These are phyloP conservation scores for Grammomys surdaster DNA, from an alignment of 2,113 vertebrate species.

Conservation along the genomic window DNA sequence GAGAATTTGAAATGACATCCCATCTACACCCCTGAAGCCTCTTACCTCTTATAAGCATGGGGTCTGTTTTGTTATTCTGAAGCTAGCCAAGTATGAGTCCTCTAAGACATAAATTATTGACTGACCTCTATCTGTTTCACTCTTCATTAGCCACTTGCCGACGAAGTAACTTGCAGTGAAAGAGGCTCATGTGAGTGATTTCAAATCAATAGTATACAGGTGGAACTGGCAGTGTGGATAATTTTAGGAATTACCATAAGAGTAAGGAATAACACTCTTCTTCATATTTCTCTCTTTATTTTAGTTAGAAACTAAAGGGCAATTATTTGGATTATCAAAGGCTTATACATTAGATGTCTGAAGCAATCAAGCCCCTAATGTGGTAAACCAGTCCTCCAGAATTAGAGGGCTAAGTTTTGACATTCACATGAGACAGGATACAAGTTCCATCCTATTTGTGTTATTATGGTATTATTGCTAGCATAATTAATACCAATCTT, in stretches of 20 bases:
- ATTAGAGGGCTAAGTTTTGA: not conserved
- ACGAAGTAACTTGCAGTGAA: not conserved
- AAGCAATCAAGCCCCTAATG: not conserved
- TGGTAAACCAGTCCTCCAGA: not conserved
- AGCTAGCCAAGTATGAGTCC: not conserved
- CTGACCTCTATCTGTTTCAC: not conserved
- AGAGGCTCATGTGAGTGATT: not conserved
- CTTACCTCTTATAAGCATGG: not conserved
- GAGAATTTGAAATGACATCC: not conserved
- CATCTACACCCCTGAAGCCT: not conserved
- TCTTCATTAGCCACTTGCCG: not conserved
- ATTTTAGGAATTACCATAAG: not conserved
- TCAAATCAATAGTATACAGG: not conserved
- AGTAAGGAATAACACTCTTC: not conserved
- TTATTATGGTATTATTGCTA: not conserved
- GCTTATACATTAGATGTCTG: not conserved
- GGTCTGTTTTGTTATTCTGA: not conserved
- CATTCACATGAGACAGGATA: not conserved
- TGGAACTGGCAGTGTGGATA: not conserved
- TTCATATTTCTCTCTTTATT: not conserved
- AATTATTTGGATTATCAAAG: not conserved
- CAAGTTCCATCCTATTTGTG: not conserved
- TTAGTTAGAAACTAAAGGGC: not conserved
- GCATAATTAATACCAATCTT: not conserved
- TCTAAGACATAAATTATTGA: not conserved